Evolutionary conservation across 2,797 vertebrate species (phyloP).

Genomic region (Alfaro cultratus): DNA sequence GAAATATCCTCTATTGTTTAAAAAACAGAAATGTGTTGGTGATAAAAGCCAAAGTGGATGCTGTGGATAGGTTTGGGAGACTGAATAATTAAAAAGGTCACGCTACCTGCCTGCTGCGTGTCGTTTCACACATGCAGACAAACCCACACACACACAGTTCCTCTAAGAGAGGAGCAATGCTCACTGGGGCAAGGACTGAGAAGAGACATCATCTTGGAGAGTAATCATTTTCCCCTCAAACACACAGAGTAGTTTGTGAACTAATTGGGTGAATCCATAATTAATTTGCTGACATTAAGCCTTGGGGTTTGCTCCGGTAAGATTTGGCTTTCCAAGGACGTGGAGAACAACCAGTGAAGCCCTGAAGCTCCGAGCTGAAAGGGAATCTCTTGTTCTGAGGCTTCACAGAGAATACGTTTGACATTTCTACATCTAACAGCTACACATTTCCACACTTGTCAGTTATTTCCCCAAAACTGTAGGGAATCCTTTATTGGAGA

Average conservation of each 20-base stretch:
- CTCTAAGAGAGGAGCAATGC: conserved; percentile 36
- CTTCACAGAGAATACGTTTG: conserved; percentile 36
- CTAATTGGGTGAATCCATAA: conserved; percentile 80
- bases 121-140: conserved; percentile 36
- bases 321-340: conserved; percentile 63
- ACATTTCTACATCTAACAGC: conserved; percentile 49
- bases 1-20: conserved; percentile 29
- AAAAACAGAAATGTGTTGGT: conserved; percentile 41
- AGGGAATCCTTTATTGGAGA: conserved; percentile 22
- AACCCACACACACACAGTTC: conserved; percentile 16
- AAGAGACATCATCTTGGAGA: conserved; percentile 64
- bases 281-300: conserved; percentile 79
- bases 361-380: conserved; percentile 46
- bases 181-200: conserved; percentile 54
- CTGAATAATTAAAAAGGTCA: conserved; percentile 87
- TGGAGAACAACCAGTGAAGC: conserved; percentile 38
- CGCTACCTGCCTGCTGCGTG: conserved; percentile 73
- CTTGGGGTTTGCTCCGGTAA: conserved; percentile 61
- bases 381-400: conserved; percentile 35
- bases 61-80: conserved; percentile 65
- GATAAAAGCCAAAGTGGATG: conserved; percentile 46
- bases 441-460: conserved; percentile 31
- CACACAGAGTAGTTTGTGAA: conserved; percentile 72
- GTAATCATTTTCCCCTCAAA: conserved; percentile 65
- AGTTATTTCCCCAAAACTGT: conserved; percentile 8